Percentiles rank a stretch among this genome's conserved stretches.
Evolutionary conservation across 1,140 invertebrate species (phyloP).

Genomic region (Sweltsa coloradensis): DNA sequence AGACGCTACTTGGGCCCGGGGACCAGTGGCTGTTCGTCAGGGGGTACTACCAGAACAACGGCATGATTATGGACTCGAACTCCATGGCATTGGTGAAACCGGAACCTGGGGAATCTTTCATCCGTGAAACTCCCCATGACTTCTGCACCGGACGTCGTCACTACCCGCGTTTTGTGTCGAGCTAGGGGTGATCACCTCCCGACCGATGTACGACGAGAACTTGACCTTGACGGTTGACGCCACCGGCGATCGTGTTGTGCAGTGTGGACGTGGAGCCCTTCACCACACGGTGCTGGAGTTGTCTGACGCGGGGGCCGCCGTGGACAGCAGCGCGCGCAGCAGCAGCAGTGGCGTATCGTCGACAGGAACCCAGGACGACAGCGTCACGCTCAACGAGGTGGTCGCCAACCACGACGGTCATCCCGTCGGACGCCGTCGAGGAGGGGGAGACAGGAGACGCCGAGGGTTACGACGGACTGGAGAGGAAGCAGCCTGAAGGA

Average conservation of each 20-base stretch:
- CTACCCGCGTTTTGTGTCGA: constrained; percentile 23
- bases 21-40: constrained; percentile 6
- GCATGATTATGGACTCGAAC: not conserved
- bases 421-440: not conserved
- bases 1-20: not conserved
- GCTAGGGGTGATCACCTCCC: constrained; percentile 16
- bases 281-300: too few species aligned
- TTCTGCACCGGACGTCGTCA: constrained; percentile 21
- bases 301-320: constrained; percentile 1
- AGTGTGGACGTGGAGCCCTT: constrained; percentile 25
- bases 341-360: not conserved
- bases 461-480: not conserved
- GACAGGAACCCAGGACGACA: not conserved
- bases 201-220: not conserved
- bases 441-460: not conserved
- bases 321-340: not conserved
- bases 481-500: constrained; percentile 12
- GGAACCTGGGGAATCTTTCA: constrained; percentile 11
- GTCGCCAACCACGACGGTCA: not conserved
- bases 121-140: constrained; percentile 8
- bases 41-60: not conserved
- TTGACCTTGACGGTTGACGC: too few species aligned
- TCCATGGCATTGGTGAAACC: not conserved
- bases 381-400: too few species aligned
- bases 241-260: constrained; percentile 24